Percentiles rank a stretch among this genome's conserved stretches.
These are phyloP conservation scores for Limnothrissa miodon DNA, from an alignment of 2,113 vertebrate species.

Conservation along the genomic window DNA sequence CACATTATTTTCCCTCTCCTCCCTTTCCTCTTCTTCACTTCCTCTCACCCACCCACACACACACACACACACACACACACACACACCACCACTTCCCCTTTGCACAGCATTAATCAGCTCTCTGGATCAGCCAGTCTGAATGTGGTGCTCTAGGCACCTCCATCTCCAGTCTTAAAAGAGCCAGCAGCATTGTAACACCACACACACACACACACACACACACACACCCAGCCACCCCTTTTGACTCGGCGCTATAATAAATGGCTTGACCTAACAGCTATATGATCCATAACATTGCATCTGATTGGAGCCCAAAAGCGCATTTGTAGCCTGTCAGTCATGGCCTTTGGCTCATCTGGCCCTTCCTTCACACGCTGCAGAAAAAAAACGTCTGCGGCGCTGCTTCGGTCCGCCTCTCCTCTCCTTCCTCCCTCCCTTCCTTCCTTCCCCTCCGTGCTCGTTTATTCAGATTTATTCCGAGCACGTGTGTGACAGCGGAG, in stretches of 20 bases:
- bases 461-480: constrained; percentile 9
- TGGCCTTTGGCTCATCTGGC: neutral
- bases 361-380: neutral
- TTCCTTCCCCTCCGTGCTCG: neutral
- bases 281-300: constrained; percentile 19
- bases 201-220: neutral
- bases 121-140: neutral
- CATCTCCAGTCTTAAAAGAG: neutral
- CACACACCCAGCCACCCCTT: neutral
- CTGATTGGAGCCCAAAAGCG: neutral
- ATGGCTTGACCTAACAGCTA: constrained; percentile 13
- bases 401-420: neutral
- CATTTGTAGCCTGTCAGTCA: constrained; percentile 20
- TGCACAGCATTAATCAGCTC: neutral
- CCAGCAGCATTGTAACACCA: neutral
- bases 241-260: neutral
- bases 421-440: neutral
- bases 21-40: neutral
- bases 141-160: neutral
- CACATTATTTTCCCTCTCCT: neutral
- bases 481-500: neutral
- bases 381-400: neutral
- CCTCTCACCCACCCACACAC: too few species aligned
- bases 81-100: neutral
- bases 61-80: too few species aligned